Base-by-base conservation (phyloP, 1,140 invertebrate species). In the Psix sp. region DNA sequence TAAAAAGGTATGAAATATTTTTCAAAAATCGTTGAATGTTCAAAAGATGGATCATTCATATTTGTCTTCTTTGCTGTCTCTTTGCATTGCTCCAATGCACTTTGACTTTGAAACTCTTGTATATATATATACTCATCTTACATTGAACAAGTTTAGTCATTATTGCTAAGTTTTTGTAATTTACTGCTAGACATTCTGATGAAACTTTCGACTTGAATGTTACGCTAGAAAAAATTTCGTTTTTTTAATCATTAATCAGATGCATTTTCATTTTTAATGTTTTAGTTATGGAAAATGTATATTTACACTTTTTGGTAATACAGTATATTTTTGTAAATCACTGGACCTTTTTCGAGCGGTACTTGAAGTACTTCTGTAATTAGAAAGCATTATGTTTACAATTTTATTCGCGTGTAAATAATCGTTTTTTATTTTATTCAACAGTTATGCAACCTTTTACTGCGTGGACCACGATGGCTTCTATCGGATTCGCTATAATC, bases 401-500 rank as follows among this genome's bases (percentile, higher is more conserved):
- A n/a, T n/a, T n/a, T 24, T 24, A 24, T 24, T 7, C 3, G 21
- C 3, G 21, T 24, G n/a, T 24, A 24, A 24, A 24, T 24, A 24
- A 4, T 24, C 29, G 5, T 33, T 33, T 6, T 11, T 33, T 33
- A 13, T 35, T 35, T 35, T 35, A 13, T 35, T 33, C 5, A 36
- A 39, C 9, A 17, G 5, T n/a, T n/a, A 11, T 11, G 5, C 2
- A 57, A 39, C 52, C 45, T 13, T 29, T 36, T 45, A 16, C 29
- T 45, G 16, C 24, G n/a, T 29, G 11, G 36, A 21, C 43, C 26
- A 10, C 29, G 33, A 21, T 31, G 11, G 29, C 48, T 52, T 13
- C 15, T 24, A 7, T 57, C 52, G 7, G 52, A 57, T 45, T 57
- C 52, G 20, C 52, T 57, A 3, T 31, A 36, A 13, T 57, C 52